phyloP scores from a whole-genome alignment of 2,888 invertebrate species.

The Galeruca laticollis region DNA sequence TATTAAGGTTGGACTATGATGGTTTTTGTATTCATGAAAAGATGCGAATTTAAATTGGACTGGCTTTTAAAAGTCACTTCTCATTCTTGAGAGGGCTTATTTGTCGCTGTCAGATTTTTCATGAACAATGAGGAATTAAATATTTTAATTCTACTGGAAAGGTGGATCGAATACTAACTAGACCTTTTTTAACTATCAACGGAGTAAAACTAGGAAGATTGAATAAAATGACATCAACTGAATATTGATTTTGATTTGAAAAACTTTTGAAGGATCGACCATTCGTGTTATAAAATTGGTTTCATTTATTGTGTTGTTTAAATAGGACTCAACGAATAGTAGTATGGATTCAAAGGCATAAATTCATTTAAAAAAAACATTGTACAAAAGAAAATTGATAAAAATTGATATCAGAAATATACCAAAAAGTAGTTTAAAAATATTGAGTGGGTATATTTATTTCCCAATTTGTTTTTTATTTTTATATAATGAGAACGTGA shows the following conservation, averaged over 20 bases:
- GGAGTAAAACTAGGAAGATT: constrained; percentile 7
- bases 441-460: too few relatives aligned
- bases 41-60: constrained; percentile 50
- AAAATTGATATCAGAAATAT: too few relatives aligned
- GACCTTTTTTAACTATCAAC: constrained; percentile 16
- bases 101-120: constrained; percentile 37
- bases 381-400: too few relatives aligned
- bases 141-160: constrained; percentile 54
- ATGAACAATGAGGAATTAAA: constrained; percentile 54
- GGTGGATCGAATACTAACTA: constrained; percentile 31
- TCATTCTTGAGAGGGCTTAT: constrained; percentile 49
- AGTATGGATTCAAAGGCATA: too few relatives aligned
- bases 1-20: constrained; percentile 43
- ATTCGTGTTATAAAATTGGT: not conserved
- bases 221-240: constrained; percentile 6
- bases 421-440: too few relatives aligned
- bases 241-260: constrained; percentile 9
- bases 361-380: too few relatives aligned
- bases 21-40: constrained; percentile 50
- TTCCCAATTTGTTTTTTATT: too few relatives aligned
- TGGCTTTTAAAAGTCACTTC: constrained; percentile 56
- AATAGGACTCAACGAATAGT: too few relatives aligned
- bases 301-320: not conserved
- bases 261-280: not conserved
- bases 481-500: too few relatives aligned